These are phyloP conservation scores for Mylabris phalerata DNA, from an alignment of 1,140 invertebrate species.

Conservation along the genomic window DNA sequence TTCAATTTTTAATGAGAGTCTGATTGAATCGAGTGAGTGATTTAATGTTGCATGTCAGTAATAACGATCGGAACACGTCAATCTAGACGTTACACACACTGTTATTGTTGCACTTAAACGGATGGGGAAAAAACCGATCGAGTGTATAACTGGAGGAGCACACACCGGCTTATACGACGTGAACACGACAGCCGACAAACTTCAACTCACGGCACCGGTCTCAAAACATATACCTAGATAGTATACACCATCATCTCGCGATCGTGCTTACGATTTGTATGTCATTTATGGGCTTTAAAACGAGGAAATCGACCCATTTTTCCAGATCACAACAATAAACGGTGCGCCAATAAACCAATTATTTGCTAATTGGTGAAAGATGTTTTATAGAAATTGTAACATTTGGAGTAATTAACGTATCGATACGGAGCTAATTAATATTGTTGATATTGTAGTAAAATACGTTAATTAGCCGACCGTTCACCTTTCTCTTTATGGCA, in stretches of 20 bases:
- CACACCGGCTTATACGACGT: constrained; percentile 12
- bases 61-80: too few species aligned
- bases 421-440: background rate
- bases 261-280: constrained; percentile 12
- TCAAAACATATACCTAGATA: too few species aligned
- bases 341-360: too few species aligned
- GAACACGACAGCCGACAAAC: constrained; percentile 28
- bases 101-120: background rate
- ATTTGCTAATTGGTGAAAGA: too few species aligned
- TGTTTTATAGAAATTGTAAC: too few species aligned
- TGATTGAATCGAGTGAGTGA: too few species aligned
- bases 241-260: constrained; percentile 5
- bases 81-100: background rate
- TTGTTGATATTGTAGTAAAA: constrained; percentile 11
- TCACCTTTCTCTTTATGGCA: constrained; percentile 14
- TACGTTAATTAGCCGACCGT: constrained; percentile 3
- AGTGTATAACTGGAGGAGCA: background rate
- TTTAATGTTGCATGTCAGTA: too few species aligned
- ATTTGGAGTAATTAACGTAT: constrained; percentile 4
- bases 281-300: constrained; percentile 2
- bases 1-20: too few species aligned
- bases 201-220: constrained; percentile 26
- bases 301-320: too few species aligned
- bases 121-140: background rate
- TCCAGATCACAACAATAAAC: too few species aligned